phyloP scores from a whole-genome alignment of 2,888 invertebrate species.

The Oligia strigilis region DNA sequence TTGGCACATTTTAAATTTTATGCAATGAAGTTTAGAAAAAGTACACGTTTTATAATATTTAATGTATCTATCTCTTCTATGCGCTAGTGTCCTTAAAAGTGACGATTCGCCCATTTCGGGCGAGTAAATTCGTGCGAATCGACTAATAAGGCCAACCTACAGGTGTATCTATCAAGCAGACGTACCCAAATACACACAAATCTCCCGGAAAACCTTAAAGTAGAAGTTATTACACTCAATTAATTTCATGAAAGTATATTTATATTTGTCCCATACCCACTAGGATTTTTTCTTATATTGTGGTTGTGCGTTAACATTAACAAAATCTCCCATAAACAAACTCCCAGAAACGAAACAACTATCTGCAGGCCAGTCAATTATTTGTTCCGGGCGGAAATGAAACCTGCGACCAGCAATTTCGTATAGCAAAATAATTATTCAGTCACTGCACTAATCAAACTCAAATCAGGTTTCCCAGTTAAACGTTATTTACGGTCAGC shows the following conservation, averaged over 20 bases:
- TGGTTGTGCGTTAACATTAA: background rate
- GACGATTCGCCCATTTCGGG: too few relatives aligned
- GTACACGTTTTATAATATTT: too few relatives aligned
- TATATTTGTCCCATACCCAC: background rate
- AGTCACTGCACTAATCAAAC: background rate
- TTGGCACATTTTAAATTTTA: too few relatives aligned
- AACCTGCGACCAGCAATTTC: background rate
- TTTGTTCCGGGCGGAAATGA: conserved; percentile 4
- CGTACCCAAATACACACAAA: background rate
- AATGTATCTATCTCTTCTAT: too few relatives aligned
- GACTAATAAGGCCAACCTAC: background rate
- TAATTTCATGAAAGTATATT: background rate
- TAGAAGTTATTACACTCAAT: background rate
- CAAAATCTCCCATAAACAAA: background rate
- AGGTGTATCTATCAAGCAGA: background rate
- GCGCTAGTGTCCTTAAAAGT: too few relatives aligned
- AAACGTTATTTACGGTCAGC: background rate
- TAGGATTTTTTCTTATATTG: background rate
- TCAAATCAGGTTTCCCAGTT: background rate
- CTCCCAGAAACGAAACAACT: background rate
- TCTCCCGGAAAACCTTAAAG: background rate
- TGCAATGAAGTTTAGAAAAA: too few relatives aligned
- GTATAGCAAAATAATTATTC: background rate
- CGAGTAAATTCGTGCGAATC: background rate
- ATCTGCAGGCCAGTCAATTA: background rate